phyloP scores from a whole-genome alignment of 2,113 vertebrate species.

The Apus apus region DNA sequence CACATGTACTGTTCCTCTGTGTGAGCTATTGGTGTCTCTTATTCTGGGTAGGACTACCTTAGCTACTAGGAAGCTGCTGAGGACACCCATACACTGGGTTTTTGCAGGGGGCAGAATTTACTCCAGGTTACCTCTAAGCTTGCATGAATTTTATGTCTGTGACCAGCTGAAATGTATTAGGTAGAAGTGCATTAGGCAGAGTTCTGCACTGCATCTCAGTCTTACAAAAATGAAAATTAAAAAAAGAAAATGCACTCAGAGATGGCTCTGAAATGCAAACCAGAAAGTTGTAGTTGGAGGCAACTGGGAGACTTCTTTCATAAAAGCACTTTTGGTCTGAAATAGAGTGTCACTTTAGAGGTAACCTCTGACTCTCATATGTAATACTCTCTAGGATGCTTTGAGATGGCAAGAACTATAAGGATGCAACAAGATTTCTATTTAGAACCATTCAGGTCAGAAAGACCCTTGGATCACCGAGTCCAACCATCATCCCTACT shows the following conservation, averaged over 20 bases:
- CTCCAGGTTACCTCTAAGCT: not conserved
- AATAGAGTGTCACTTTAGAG: not conserved
- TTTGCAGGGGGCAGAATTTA: not conserved
- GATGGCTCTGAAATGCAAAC: not conserved
- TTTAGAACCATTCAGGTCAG: not conserved
- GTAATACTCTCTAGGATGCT: not conserved
- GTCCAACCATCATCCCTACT: too few species aligned
- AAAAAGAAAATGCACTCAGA: too few species aligned
- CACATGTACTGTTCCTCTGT: rapidly evolving
- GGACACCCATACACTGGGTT: rapidly evolving
- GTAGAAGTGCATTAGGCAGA: not conserved
- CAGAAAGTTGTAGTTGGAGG: not conserved
- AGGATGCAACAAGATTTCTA: not conserved
- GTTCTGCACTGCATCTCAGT: not conserved
- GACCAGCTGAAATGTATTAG: not conserved
- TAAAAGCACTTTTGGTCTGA: not conserved
- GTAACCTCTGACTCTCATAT: not conserved
- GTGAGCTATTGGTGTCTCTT: not conserved
- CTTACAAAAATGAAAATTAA: too few species aligned
- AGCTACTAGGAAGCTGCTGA: not conserved
- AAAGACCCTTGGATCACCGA: too few species aligned
- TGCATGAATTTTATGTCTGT: not conserved
- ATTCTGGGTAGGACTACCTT: not conserved
- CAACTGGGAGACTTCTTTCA: not conserved
- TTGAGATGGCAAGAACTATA: not conserved